phyloP scores from a whole-genome alignment of 2,113 vertebrate species.

The Oncorhynchus nerka region DNA sequence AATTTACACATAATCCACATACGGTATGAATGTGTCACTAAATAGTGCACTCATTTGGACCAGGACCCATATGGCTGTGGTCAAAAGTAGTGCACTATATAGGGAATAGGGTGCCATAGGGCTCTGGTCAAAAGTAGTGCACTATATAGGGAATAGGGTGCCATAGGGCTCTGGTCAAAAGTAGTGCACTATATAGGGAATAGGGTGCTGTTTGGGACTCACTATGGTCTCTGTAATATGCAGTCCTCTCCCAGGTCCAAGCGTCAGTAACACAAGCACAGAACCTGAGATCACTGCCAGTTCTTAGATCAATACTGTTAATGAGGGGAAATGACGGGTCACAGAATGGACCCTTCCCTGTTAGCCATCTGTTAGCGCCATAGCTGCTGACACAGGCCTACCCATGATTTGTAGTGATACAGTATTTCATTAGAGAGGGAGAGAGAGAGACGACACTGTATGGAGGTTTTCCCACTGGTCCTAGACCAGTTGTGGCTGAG shows the following conservation, averaged over 20 bases:
- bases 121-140: too few species aligned
- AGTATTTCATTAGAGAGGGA: neutral
- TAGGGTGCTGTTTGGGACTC: too few species aligned
- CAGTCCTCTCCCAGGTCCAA: neutral
- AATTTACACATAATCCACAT: too few species aligned
- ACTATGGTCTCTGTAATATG: neutral
- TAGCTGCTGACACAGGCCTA: neutral
- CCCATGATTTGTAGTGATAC: neutral
- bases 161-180: too few species aligned
- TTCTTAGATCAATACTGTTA: neutral
- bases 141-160: too few species aligned
- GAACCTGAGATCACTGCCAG: neutral
- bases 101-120: too few species aligned
- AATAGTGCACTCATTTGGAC: too few species aligned
- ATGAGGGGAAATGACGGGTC: neutral
- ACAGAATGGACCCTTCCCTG: neutral
- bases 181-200: too few species aligned
- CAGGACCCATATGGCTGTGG: too few species aligned
- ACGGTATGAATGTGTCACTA: too few species aligned
- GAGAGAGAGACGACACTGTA: neutral
- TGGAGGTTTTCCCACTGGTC: neutral
- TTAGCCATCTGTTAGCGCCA: neutral
- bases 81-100: too few species aligned
- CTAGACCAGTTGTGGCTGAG: neutral
- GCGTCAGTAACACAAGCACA: neutral